phyloP scores from a whole-genome alignment of 2,113 vertebrate species.

The Channa maculata region DNA sequence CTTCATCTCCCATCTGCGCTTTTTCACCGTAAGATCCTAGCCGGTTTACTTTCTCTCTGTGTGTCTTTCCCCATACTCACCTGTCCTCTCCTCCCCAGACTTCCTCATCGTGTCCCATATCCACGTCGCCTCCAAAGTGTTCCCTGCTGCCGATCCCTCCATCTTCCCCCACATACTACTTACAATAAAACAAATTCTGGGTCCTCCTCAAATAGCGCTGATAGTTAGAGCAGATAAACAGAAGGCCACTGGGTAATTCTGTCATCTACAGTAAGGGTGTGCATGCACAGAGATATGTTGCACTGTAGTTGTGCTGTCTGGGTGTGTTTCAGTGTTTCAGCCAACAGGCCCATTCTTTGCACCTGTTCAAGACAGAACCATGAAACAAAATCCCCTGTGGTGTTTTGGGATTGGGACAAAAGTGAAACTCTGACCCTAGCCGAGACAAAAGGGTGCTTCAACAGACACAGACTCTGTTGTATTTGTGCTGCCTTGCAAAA shows the following conservation, averaged over 20 bases:
- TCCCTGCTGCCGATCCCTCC: too few species aligned
- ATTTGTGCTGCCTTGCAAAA: background rate
- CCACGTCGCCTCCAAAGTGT: too few species aligned
- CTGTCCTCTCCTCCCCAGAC: too few species aligned
- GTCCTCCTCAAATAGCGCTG: too few species aligned
- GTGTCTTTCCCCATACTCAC: too few species aligned
- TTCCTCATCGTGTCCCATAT: too few species aligned
- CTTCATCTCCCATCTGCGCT: too few species aligned
- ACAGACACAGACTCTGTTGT: background rate
- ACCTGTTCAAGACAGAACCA: slow-evolving; percentile 37
- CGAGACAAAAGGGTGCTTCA: slow-evolving; percentile 16
- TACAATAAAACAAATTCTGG: too few species aligned
- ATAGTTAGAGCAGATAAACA: slow-evolving; percentile 19
- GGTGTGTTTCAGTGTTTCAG: slow-evolving; percentile 20
- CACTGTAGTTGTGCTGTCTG: slow-evolving; percentile 13
- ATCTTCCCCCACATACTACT: too few species aligned
- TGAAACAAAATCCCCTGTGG: slow-evolving; percentile 41
- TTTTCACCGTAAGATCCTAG: too few species aligned
- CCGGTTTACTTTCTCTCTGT: too few species aligned
- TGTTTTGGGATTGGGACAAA: slow-evolving; percentile 28
- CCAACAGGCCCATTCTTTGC: slow-evolving; percentile 32
- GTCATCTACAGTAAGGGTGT: background rate
- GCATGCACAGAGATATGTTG: slow-evolving; percentile 13
- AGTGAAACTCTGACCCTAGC: slow-evolving; percentile 26
- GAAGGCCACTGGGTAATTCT: slow-evolving; percentile 17